A percentile compares a stretch with the other conserved stretches of the same genome.
These are phyloP conservation scores for Tenodera sinensis DNA, from an alignment of 2,888 invertebrate genomes.

Conservation along the genomic window DNA sequence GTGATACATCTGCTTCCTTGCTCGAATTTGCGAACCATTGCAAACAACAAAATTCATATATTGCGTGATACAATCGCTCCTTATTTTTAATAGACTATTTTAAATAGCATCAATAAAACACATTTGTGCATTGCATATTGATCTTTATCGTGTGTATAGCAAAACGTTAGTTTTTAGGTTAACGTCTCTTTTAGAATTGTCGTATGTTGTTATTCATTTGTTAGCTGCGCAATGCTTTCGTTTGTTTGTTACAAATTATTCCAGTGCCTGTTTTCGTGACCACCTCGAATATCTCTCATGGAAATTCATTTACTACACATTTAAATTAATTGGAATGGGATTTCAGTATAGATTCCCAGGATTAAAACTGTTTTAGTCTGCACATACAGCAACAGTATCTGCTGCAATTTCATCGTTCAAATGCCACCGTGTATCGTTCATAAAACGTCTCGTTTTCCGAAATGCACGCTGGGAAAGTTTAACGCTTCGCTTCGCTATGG, in stretches of 20 bases:
- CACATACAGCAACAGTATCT: background rate
- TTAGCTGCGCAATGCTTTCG: no score
- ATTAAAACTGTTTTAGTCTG: background rate
- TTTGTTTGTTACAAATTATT: background rate
- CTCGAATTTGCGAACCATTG: no score
- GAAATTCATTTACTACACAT: background rate
- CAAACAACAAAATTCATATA: no score
- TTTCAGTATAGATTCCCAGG: background rate
- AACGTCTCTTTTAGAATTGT: no score
- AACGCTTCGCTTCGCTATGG: background rate
- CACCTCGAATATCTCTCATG: background rate
- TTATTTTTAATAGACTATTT: no score
- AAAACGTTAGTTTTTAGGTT: no score
- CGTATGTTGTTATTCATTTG: no score
- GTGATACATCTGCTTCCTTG: no score
- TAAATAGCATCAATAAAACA: no score
- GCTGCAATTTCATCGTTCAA: background rate
- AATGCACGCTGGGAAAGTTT: background rate
- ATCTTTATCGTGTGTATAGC: no score
- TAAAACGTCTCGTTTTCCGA: background rate
- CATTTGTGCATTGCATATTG: no score
- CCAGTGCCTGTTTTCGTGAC: background rate
- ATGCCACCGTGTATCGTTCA: background rate
- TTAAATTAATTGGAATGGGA: background rate
- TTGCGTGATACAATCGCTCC: no score